Base-by-base conservation (phyloP, 2,113 vertebrate species). In the Cinclus cinclus region DNA sequence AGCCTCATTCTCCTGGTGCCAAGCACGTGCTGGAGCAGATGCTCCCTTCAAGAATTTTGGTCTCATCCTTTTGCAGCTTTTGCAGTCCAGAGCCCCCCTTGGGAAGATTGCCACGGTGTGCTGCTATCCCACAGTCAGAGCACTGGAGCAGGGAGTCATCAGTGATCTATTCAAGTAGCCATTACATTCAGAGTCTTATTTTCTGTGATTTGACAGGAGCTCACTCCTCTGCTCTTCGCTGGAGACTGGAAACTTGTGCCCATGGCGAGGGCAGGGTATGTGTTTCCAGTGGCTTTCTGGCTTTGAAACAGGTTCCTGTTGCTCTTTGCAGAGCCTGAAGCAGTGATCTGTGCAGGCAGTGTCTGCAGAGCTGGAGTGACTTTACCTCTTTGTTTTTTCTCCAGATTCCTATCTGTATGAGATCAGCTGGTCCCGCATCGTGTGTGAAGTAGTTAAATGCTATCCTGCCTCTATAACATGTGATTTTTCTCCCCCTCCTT, bases 241-340 rank as follows among this genome's bases (percentile, higher is more conserved):
- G 90, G 87, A 81, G 87, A 15, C 79, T 64, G 65, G 41, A 86
- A 83, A 41, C 41, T 49, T 49, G 67, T 92, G 68, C 88, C 71
- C 0, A 0, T 56, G 82, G 65, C 0, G 1, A 89, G 62, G 6
- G 50, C 71, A 74, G 92, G 70, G 17, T 88, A 24, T 23, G 30
- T 28, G 85, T 63, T 92, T 90, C 83, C 71, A 52, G 65, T 84
- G 78, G 28, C 59, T 78, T 78, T 74, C 74, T 89, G 82, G 27
- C 93, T 95, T 92, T 96, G 83, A 89, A 93, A 89, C 28, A 82
- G 88, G 86, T 92, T 96, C 93, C 93, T 94, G 93, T 95, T 94
- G 94, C 93, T 95, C 83, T 86, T 90, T 92, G 62, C 86, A 90
- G 83, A 78, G 69, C 83, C 75, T 82, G 79, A 52, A 95, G 92